Evolutionary conservation across 1,140 invertebrate genomes (phyloP).

Genomic region (Bursaphelenchus mucronatus): DNA sequence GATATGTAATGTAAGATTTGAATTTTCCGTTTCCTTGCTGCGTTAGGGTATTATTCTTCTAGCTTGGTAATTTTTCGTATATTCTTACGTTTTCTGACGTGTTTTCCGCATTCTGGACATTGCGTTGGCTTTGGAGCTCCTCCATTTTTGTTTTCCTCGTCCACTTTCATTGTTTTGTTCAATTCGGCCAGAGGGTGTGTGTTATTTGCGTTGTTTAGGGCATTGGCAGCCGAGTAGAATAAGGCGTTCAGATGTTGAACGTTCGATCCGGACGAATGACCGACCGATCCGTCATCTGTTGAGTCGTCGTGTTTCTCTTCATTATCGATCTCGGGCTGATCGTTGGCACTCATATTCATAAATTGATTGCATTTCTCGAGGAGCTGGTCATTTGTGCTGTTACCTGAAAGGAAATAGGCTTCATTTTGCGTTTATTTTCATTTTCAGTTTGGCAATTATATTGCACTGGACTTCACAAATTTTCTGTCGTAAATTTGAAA

Average conservation of each 20-base stretch:
- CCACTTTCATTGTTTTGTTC: neutral
- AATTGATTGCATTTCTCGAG: slow-evolving; percentile 33
- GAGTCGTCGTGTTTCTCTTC: slow-evolving; percentile 11
- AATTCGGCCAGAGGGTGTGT: slow-evolving; percentile 1
- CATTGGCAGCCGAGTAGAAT: neutral
- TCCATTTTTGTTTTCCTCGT: neutral
- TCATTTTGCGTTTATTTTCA: neutral
- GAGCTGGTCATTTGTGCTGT: slow-evolving; percentile 30
- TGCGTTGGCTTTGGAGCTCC: slow-evolving; percentile 30
- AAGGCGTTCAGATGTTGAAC: neutral
- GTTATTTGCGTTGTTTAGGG: neutral
- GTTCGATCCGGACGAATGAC: neutral
- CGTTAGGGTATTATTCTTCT: neutral
- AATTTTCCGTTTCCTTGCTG: neutral
- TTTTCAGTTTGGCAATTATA: neutral
- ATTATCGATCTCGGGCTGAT: slow-evolving; percentile 12
- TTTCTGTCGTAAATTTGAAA: neutral
- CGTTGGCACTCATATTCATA: slow-evolving; percentile 13
- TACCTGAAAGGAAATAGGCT: slow-evolving; percentile 19
- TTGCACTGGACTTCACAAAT: neutral
- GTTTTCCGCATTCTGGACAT: slow-evolving; percentile 57
- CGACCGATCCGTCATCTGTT: slow-evolving; percentile 20
- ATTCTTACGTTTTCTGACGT: slow-evolving; percentile 51
- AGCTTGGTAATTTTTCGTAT: slow-evolving; percentile 6
- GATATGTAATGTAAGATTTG: neutral